A percentile compares a stretch with the other conserved stretches of the same genome.
These are phyloP conservation scores for Musca vetustissima DNA, from an alignment of 1,140 invertebrate species.

Conservation along the genomic window DNA sequence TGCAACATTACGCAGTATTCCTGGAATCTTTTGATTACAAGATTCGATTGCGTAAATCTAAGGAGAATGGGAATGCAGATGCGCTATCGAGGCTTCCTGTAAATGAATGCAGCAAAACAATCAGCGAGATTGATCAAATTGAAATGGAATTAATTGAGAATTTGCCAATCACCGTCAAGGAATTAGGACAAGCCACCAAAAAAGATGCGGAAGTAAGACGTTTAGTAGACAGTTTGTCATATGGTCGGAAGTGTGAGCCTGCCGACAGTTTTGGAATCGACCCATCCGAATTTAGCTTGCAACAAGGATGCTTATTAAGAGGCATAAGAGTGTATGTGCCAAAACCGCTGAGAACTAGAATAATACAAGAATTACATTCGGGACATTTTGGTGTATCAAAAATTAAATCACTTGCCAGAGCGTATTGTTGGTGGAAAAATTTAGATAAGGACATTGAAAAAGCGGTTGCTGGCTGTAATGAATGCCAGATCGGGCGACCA, in stretches of 20 bases:
- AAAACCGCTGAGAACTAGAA: no score
- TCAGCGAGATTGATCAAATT: background rate
- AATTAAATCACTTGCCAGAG: constrained; percentile 52
- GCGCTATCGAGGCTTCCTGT: constrained; percentile 36
- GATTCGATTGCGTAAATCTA: constrained; percentile 32
- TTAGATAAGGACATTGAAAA: constrained; percentile 54
- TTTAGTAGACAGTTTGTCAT: background rate
- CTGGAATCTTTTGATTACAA: constrained; percentile 34
- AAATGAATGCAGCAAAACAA: background rate
- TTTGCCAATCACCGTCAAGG: background rate
- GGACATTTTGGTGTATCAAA: background rate
- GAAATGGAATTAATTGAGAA: no score
- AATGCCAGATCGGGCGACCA: constrained; percentile 18
- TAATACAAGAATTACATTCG: no score
- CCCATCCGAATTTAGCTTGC: constrained; percentile 29
- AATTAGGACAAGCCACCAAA: background rate
- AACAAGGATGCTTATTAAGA: constrained; percentile 32
- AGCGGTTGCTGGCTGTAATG: constrained; percentile 35
- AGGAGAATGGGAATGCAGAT: constrained; percentile 37
- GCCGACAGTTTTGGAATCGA: constrained; percentile 15
- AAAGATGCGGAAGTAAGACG: background rate
- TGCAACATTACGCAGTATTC: constrained; percentile 44
- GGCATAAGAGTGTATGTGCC: no score
- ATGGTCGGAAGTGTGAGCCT: background rate
- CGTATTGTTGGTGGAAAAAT: constrained; percentile 53